A percentile compares a stretch with the other conserved stretches of the same genome.
phyloP scores from a whole-genome alignment of 2,888 invertebrate species.

The Andricus quercusramuli region DNA sequence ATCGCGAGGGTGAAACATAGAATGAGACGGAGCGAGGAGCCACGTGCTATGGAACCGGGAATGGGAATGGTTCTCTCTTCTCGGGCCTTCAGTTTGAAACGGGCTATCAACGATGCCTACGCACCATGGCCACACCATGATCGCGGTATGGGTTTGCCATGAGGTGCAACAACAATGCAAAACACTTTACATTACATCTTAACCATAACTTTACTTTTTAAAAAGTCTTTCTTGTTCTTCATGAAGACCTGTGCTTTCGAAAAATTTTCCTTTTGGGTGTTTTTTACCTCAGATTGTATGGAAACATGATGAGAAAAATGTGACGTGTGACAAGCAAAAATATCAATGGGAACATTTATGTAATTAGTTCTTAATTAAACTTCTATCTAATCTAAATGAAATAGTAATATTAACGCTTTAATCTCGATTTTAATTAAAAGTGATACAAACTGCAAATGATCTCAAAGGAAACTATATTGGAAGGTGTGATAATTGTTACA shows the following conservation, averaged over 20 bases:
- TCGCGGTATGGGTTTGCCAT: constrained; percentile 59
- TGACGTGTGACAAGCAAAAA: background rate
- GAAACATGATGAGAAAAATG: background rate
- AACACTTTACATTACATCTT: background rate
- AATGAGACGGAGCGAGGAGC: constrained; percentile 66
- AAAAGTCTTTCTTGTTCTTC: constrained; percentile 1
- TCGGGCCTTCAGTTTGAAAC: constrained; percentile 73
- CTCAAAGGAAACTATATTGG: background rate
- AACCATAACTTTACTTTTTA: background rate
- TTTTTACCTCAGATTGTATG: background rate
- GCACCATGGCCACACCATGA: constrained; percentile 72
- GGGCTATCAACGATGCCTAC: constrained; percentile 76
- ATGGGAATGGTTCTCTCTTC: constrained; percentile 69
- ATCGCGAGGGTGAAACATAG: constrained; percentile 54
- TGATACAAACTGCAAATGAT: background rate
- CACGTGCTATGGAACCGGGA: constrained; percentile 76
- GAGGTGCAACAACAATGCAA: constrained; percentile 53
- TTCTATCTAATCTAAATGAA: background rate
- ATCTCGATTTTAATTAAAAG: background rate
- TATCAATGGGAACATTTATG: background rate
- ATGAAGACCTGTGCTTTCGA: background rate
- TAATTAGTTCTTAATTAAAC: background rate
- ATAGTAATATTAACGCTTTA: background rate
- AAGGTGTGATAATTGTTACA: background rate
- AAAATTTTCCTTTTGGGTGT: background rate